Evolutionary conservation across 1,140 invertebrate genomes (phyloP), one percentile per base, ranked within the genome.

Genomic region (Bradynema listronoti): DNA sequence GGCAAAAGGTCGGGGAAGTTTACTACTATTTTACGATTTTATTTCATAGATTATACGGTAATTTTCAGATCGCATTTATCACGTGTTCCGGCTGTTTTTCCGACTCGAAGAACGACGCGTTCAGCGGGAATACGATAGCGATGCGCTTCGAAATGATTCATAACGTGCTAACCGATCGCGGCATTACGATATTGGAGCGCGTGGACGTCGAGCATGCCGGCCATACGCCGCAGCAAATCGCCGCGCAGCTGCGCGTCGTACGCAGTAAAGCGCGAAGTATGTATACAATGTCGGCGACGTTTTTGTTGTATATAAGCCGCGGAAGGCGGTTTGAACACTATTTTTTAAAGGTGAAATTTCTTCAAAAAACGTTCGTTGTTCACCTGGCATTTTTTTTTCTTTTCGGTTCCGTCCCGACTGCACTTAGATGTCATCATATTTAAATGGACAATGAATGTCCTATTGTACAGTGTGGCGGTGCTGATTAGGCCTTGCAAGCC

Each of bases 31-130:
- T 24, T 4, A 24, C n/a, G 19, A 7, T 30, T 9, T 5, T 25
- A 24, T 50, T 22, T 9, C 27, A 4, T 43, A 22, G 27, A 4
- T 9, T 4, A 9, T 3, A 22, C 19, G 22, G 9, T 9, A 24
- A 30, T 5, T 5, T 50, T 24, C 27, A 50, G 47, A n/a, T 50
- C 27, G 47, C 47, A 24, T 27, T 50, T 50, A 50, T 50, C 34
- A 50, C 47, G 16, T 50, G 47, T 32, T 50, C 47, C 29, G 34
- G 47, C n/a, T 50, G 47, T 25, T 50, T 50, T 24, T 3, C 16
- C 3, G 47, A 50, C 27, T 50, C 16, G 9, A 50, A 50, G 16
- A n/a, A 3, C 4, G 47, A 50, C 19, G 47, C 29, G 34, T 25
- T 25, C 16, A 50, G 16, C n/a, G n/a, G n/a, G n/a, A n/a, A n/a